phyloP scores from a whole-genome alignment of 2,113 vertebrate species.

The Anguilla japonica region DNA sequence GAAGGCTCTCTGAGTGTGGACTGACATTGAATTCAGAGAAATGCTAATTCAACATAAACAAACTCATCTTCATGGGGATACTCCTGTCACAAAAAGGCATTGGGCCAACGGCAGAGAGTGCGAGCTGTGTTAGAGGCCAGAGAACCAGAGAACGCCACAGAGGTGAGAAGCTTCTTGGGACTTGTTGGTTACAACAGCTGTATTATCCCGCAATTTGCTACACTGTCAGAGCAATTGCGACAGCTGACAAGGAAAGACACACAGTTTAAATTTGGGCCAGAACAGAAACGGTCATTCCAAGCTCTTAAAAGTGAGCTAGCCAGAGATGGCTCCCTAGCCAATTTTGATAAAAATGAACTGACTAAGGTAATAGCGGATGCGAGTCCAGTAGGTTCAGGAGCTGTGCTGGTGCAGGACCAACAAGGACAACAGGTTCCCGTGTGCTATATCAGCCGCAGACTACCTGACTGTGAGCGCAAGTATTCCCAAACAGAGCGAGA shows the following conservation, averaged over 20 bases:
- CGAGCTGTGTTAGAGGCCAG: slow-evolving; percentile 29
- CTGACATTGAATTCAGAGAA: slow-evolving; percentile 29
- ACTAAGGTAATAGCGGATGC: slow-evolving; percentile 29
- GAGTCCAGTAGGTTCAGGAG: slow-evolving; percentile 30
- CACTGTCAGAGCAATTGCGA: slow-evolving; percentile 28
- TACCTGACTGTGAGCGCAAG: slow-evolving; percentile 22
- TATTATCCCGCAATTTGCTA: slow-evolving; percentile 34
- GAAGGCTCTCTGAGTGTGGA: slow-evolving; percentile 17
- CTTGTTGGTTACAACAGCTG: slow-evolving; percentile 30
- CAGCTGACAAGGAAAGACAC: slow-evolving; percentile 19
- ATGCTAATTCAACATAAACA: slow-evolving; percentile 34
- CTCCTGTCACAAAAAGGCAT: slow-evolving; percentile 34
- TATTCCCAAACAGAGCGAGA: background rate
- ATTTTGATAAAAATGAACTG: slow-evolving; percentile 39
- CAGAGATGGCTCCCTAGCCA: slow-evolving; percentile 24
- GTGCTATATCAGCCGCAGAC: slow-evolving; percentile 17
- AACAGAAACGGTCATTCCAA: slow-evolving; percentile 30
- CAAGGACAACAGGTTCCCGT: slow-evolving; percentile 23
- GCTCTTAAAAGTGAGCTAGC: slow-evolving; percentile 17
- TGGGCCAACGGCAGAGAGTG: slow-evolving; percentile 34
- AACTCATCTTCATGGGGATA: slow-evolving; percentile 28
- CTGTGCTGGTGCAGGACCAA: slow-evolving; percentile 14
- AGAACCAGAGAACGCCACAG: slow-evolving; percentile 27
- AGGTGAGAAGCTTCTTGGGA: slow-evolving; percentile 36
- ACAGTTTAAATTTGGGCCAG: slow-evolving; percentile 19